Conservation (phyloP, 92 coral and sea anemone species). For the Palythoa caribaeorum region DNA sequence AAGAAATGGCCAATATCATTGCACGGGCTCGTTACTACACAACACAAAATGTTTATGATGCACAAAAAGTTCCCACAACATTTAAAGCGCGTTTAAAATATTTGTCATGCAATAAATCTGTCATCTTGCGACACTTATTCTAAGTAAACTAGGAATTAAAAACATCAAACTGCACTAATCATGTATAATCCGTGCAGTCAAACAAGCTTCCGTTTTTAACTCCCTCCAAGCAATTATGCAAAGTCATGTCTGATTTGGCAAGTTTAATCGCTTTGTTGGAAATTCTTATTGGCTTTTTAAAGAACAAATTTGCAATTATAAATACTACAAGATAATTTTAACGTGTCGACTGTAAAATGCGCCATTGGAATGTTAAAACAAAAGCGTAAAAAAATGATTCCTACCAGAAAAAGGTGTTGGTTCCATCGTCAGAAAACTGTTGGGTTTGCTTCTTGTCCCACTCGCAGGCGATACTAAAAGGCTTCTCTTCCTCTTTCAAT, state of each 20-base stretch:
- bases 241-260: neutral
- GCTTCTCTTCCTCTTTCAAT: slow-evolving; percentile 60
- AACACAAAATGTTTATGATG: neutral
- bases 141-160: no score
- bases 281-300: neutral
- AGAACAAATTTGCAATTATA: slow-evolving; percentile 8
- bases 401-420: slow-evolving; percentile 89
- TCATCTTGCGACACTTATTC: neutral
- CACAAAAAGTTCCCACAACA: neutral
- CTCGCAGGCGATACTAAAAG: slow-evolving; percentile 78
- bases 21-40: neutral
- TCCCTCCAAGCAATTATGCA: neutral
- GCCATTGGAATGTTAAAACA: neutral
- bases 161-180: no score
- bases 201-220: neutral
- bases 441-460: slow-evolving; percentile 89
- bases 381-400: slow-evolving; percentile 15
- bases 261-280: neutral
- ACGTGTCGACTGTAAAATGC: neutral
- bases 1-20: neutral
- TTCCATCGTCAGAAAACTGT: slow-evolving; percentile 88
- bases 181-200: no score
- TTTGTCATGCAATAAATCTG: neutral
- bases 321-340: neutral
- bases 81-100: neutral